Base-by-base conservation (phyloP, 2,888 invertebrate species). In the Oscheius sp. region DNA sequence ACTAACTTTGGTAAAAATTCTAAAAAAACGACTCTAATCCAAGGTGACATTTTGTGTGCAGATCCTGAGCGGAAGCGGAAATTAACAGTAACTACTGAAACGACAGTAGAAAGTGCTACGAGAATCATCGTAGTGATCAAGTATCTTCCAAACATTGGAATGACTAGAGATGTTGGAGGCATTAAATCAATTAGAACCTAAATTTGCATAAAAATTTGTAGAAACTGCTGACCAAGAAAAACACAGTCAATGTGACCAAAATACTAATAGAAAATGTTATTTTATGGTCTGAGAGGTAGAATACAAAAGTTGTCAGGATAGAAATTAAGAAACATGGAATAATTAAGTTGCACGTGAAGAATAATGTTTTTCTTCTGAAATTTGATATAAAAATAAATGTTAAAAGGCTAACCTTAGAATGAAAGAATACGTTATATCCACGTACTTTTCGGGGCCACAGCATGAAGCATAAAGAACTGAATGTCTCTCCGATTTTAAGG, bases 111-210 rank as follows among this genome's bases (percentile, higher is more conserved):
- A n/a, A 84, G 64, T 0, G 82, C 81, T 52, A 86, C 84, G 6
- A 85, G 74, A n/a, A 86, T 79, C 85, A 86, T 85, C 3, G 86
- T 86, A 5, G 85, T 86, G 58, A 86, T 81, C 29, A 86, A 72
- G 72, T 86, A 86, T 39, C 84, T 79, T n/a, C 83, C 86, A 65
- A 86, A 86, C 85, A 86, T 84, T n/a, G 86, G 87, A 52, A 87
- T 82, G 12, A 87, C 86, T 33, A 86, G 72, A n/a, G 82, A 82
- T 33, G 86, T 86, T 0, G 86, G 86, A 2, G 86, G 86, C 75
- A 86, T 85, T 12, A 86, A 52, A 45, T 86, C 84, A 58, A 85
- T 85, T 25, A 86, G 61, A 15, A 85, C 81, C 84, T 84, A 53
- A 58, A 48, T 3, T 25, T 20, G 33, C 5, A 5, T 5, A n/a